Evolutionary conservation across 2,888 invertebrate species (phyloP), one percentile per base, ranked within the genome.

Genomic region (Papilio gigon): DNA sequence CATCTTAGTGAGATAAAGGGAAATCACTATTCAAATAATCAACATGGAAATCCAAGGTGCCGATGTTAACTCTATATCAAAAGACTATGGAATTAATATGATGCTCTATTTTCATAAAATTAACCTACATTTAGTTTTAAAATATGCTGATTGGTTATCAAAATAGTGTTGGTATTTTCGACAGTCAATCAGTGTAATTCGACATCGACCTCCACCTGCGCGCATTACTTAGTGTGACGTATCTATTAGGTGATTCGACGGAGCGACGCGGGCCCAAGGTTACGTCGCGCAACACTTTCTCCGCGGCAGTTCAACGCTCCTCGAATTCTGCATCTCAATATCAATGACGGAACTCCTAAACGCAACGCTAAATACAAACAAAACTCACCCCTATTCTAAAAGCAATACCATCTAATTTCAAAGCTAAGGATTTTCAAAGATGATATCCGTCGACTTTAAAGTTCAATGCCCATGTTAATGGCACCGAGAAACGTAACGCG

Each of bases 391-490:
- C 44, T 77, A 76, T 65, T 30, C 14, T 56, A 8, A 44, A 40
- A 30, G 47, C 53, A 62, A 72, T 78, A 76, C 67, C 74, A 71
- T 68, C 58, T 70, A 72, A 73, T 73, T 71, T 56, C 61, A 58
- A 67, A 40, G 20, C 47, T 71, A 77, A 70, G 50, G 68, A 75
- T 70, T 72, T 69, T 74, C 72, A 71, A 78, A 84, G 83, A 84
- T 86, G 78, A 80, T 84, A 84, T 84, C 83, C 85, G 80, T 83
- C 87, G 85, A 84, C 85, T 87, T 89, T 88, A 86, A 88, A 89
- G 90, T 90, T 88, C 90, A 88, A 88, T 88, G 90, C 87, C 87
- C 89, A 86, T 86, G 88, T 82, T 89, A 90, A 91, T 91, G 86
- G 88, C 86, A 89, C 82, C 85, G 87, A 86, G 90, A 88, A 91